phyloP scores from a whole-genome alignment of 2,888 invertebrate species.

The Eupeodes latifasciatus region DNA sequence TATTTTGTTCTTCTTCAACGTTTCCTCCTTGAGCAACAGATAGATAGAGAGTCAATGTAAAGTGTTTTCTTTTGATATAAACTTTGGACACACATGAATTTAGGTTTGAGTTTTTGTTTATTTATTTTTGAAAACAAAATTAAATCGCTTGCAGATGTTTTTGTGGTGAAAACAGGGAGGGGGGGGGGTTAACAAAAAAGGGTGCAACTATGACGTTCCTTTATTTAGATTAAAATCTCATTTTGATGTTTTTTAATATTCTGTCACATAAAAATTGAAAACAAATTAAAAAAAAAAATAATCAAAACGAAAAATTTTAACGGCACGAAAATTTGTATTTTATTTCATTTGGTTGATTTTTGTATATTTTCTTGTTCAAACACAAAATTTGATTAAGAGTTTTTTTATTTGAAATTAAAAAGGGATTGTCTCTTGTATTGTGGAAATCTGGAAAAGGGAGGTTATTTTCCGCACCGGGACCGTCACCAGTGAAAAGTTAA shows the following conservation, averaged over 20 bases:
- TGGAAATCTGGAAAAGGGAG: conserved; percentile 24
- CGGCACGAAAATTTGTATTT: conserved; percentile 27
- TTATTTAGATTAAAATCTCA: conserved; percentile 11
- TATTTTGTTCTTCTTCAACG: not conserved
- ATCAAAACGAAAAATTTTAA: conserved; percentile 41
- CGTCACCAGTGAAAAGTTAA: conserved; percentile 70
- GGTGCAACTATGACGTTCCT: not conserved
- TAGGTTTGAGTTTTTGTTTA: not conserved
- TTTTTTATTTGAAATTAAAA: not conserved
- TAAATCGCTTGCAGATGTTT: conserved; percentile 3
- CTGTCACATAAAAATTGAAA: conserved; percentile 5
- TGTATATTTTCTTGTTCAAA: conserved; percentile 18
- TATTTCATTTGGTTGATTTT: conserved; percentile 55
- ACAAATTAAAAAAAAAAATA: conserved; percentile 9
- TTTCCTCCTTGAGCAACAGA: conserved; percentile 52
- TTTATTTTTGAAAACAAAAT: not conserved
- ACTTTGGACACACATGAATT: not conserved
- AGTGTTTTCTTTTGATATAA: conserved; percentile 3
- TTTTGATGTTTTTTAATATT: not conserved
- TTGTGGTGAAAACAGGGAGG: conserved; percentile 11
- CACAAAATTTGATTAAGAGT: not conserved
- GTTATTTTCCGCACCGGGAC: conserved; percentile 69
- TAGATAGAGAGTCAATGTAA: conserved; percentile 43
- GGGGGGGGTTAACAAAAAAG: conserved; percentile 29
- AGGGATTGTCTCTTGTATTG: conserved; percentile 3